Percentiles rank a stretch among this genome's conserved stretches.
These are phyloP conservation scores for Lanistes nyassanus DNA, from an alignment of 1,140 invertebrate species.

Conservation along the genomic window DNA sequence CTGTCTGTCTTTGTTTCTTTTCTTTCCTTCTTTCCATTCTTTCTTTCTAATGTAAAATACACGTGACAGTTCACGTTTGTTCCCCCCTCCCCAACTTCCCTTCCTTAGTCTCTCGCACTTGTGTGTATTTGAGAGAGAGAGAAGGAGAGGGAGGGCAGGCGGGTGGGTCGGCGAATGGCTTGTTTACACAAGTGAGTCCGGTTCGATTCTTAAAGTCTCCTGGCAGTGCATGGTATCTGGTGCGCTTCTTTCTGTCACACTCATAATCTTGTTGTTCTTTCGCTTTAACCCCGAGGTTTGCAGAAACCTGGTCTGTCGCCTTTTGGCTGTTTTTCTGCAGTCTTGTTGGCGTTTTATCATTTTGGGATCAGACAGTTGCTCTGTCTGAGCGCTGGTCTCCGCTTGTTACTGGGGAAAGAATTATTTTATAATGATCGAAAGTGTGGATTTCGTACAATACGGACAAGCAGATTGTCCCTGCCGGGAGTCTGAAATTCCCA, in stretches of 20 bases:
- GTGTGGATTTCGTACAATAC: too few relatives aligned
- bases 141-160: slow-evolving; percentile 2
- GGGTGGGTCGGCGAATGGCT: neutral
- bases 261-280: neutral
- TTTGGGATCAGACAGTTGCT: too few relatives aligned
- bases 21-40: slow-evolving; percentile 6
- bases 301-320: neutral
- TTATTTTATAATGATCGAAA: too few relatives aligned
- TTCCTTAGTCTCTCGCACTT: neutral
- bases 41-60: slow-evolving; percentile 3
- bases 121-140: neutral
- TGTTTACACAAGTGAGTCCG: neutral
- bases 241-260: neutral
- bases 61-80: neutral
- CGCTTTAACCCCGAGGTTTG: neutral
- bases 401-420: too few relatives aligned
- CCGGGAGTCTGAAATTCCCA: too few relatives aligned
- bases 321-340: neutral
- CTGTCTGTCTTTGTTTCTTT: neutral
- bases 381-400: too few relatives aligned
- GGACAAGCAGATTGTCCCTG: too few relatives aligned
- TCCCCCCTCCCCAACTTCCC: neutral
- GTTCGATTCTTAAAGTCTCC: neutral
- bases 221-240: too few relatives aligned
- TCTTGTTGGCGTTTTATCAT: too few relatives aligned